phyloP scores from a whole-genome alignment of 2,797 vertebrate species.

The Malurus leucopterus region DNA sequence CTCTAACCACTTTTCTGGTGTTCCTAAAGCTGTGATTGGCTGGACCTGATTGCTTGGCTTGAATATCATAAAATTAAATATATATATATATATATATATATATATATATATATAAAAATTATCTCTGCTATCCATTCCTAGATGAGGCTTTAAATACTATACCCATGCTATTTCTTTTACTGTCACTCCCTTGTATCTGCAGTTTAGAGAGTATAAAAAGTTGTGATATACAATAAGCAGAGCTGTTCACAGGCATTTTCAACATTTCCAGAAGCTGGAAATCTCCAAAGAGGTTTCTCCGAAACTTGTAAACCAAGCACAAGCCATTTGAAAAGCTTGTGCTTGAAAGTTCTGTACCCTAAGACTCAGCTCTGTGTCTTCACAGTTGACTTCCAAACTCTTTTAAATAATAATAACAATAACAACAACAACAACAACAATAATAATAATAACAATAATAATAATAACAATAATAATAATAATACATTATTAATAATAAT shows the following conservation, averaged over 20 bases:
- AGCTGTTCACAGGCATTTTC: not conserved
- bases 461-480: too few relatives aligned
- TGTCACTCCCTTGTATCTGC: not conserved
- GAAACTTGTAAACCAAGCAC: not conserved
- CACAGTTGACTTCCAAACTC: not conserved
- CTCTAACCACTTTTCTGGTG: not conserved
- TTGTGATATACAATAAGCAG: not conserved
- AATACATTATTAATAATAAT: too few relatives aligned
- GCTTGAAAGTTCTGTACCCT: not conserved
- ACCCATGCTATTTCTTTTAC: not conserved
- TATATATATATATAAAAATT: not conserved
- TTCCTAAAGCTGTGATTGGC: not conserved
- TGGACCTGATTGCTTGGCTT: not conserved
- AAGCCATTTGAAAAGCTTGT: not conserved
- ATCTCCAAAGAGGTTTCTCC: not conserved
- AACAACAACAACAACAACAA: too few relatives aligned
- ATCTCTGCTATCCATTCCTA: not conserved
- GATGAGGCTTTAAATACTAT: not conserved
- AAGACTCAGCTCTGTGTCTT: not conserved
- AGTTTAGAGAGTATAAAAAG: not conserved
- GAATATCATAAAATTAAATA: not conserved
- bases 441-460: too few relatives aligned
- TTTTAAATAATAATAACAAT: not conserved
- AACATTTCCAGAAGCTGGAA: not conserved
- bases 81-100: too few relatives aligned